Conservation (phyloP, 1,140 invertebrate species). For the Trichomalopsis sarcophagae region DNA sequence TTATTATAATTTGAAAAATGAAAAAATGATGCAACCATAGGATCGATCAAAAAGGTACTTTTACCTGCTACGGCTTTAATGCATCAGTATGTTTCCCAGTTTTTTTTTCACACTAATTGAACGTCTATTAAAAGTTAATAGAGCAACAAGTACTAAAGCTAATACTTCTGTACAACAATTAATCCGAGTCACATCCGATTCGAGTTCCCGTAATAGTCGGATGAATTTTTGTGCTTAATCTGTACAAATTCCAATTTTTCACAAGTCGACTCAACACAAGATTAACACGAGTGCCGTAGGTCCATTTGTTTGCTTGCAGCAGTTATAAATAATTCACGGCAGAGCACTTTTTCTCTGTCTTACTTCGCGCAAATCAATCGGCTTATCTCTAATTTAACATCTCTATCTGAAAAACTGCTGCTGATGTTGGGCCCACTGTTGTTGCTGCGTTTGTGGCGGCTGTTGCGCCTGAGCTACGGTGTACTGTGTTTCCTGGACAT, state of each 20-base stretch:
- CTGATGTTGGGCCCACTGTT: conserved; percentile 71
- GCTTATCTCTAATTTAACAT: neutral
- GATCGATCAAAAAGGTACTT: neutral
- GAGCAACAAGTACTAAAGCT: neutral
- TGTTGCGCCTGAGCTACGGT: conserved; percentile 66
- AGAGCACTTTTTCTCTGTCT: neutral
- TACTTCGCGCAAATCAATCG: neutral
- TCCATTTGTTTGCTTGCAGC: neutral
- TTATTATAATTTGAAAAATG: neutral
- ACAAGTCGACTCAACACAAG: neutral
- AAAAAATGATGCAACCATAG: neutral
- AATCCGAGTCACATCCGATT: conserved; percentile 23
- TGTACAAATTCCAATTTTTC: conserved; percentile 24
- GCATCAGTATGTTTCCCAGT: neutral
- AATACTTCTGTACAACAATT: conserved; percentile 48
- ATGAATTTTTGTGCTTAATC: neutral
- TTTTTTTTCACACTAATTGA: no score
- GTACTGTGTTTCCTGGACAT: conserved; percentile 71
- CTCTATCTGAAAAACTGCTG: conserved; percentile 79
- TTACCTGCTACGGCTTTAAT: neutral
- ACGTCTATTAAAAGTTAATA: conserved; percentile 11
- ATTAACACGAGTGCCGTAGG: neutral
- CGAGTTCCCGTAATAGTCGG: conserved; percentile 16
- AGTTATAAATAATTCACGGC: neutral
- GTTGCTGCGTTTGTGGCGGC: conserved; percentile 69